Percentiles rank a stretch among this genome's conserved stretches.
Conservation (phyloP, 64 coral and sea anemone species). For the Pachyseris speciosa region DNA sequence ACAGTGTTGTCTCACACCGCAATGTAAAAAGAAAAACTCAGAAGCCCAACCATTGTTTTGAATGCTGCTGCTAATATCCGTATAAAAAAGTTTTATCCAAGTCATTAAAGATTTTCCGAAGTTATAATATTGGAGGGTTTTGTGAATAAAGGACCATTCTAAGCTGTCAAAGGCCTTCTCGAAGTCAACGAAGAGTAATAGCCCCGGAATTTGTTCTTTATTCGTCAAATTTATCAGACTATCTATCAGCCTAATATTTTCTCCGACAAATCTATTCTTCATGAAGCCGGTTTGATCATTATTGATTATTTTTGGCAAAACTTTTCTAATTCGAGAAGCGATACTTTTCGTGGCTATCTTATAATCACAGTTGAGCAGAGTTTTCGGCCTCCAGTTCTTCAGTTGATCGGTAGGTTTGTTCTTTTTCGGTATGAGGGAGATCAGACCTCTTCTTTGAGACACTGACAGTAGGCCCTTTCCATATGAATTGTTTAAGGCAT, state of each 20-base stretch:
- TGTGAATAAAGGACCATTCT: background rate
- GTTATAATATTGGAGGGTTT: background rate
- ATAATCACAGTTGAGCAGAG: background rate
- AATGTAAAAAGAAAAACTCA: too few species aligned
- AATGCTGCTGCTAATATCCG: too few species aligned
- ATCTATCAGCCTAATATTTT: conserved; percentile 16
- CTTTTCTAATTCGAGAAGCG: background rate
- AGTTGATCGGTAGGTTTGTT: too few species aligned
- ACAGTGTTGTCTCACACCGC: too few species aligned
- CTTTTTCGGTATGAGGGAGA: too few species aligned
- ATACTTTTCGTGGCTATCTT: conserved; percentile 37
- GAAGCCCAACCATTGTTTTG: too few species aligned
- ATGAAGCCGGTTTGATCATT: conserved; percentile 21
- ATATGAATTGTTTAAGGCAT: background rate
- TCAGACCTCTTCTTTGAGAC: too few species aligned
- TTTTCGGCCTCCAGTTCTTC: too few species aligned
- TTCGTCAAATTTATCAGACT: background rate
- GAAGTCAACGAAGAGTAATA: conserved; percentile 17
- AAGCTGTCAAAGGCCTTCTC: conserved; percentile 44
- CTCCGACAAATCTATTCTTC: conserved; percentile 9
- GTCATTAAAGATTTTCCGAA: too few species aligned
- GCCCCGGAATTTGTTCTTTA: background rate
- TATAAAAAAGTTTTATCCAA: too few species aligned
- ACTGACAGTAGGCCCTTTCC: background rate
- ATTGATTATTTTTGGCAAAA: conserved; percentile 38